Conservation (phyloP, 2,797 vertebrate genomes). For the Pipistrellus pygmaeus region DNA sequence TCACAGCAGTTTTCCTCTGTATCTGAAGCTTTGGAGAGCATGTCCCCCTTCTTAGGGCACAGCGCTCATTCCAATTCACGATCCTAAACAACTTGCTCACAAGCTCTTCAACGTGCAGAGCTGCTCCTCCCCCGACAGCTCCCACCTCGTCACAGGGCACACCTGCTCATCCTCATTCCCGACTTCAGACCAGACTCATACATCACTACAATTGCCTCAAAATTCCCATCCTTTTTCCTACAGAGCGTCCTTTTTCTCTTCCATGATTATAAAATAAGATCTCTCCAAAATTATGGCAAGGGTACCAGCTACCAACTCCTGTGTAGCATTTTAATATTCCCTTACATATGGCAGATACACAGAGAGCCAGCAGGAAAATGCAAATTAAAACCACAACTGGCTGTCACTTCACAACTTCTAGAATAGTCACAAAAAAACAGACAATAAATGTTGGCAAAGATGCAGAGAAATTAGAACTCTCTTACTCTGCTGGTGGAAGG, state of each 20-base stretch:
- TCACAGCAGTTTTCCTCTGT: background rate
- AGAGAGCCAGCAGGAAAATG: background rate
- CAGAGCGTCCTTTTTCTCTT: background rate
- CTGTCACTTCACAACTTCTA: background rate
- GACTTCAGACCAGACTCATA: background rate
- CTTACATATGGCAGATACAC: background rate
- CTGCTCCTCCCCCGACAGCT: background rate
- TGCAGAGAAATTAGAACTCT: background rate
- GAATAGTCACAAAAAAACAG: background rate
- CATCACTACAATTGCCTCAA: background rate
- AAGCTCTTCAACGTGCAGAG: background rate
- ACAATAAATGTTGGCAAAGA: background rate
- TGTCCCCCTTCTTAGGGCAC: background rate
- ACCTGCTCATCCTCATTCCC: background rate
- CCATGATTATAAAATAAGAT: slow-evolving; percentile 14
- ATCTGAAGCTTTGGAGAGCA: background rate
- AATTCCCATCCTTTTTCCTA: background rate
- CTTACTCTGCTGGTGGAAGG: background rate
- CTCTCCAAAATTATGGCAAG: background rate
- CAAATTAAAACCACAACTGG: slow-evolving; percentile 38
- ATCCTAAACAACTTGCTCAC: background rate
- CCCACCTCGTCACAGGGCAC: background rate
- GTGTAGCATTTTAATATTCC: background rate
- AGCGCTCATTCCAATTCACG: slow-evolving; percentile 3
- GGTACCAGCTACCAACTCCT: slow-evolving; percentile 18